phyloP scores from a whole-genome alignment of 1,140 invertebrate genomes.

The Bactericera cockerelli region DNA sequence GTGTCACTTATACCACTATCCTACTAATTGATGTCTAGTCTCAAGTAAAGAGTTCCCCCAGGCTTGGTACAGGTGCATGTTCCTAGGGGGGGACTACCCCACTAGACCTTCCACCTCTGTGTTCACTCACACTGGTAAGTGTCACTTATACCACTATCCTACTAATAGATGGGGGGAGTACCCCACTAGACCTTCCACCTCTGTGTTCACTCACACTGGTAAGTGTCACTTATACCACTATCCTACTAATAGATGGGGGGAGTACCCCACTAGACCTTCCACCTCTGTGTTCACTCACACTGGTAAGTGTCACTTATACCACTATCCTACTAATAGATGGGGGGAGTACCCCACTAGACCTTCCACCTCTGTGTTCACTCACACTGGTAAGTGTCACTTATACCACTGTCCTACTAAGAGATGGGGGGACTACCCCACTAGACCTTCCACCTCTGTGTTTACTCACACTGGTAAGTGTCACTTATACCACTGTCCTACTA shows the following conservation, averaged over 20 bases:
- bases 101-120: not conserved
- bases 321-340: constrained; percentile 33
- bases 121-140: constrained; percentile 26
- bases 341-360: constrained; percentile 25
- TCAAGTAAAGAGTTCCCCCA: too few relatives aligned
- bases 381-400: constrained; percentile 17
- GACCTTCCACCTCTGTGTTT: not conserved
- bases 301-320: constrained; percentile 35
- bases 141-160: too few relatives aligned
- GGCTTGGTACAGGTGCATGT: constrained; percentile 91
- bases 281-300: constrained; percentile 13
- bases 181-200: too few relatives aligned
- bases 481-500: too few relatives aligned
- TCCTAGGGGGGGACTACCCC: constrained; percentile 75
- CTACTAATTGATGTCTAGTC: too few relatives aligned
- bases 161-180: too few relatives aligned
- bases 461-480: not conserved
- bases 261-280: constrained; percentile 33
- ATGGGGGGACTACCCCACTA: constrained; percentile 47
- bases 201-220: too few relatives aligned
- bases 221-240: too few relatives aligned
- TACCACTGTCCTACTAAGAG: not conserved
- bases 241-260: too few relatives aligned
- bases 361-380: not conserved
- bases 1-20: too few relatives aligned